A percentile compares a stretch with the other conserved stretches of the same genome.
These are phyloP conservation scores for Ichneumoninae sp. DNA, from an alignment of 2,888 invertebrate genomes.

Conservation along the genomic window DNA sequence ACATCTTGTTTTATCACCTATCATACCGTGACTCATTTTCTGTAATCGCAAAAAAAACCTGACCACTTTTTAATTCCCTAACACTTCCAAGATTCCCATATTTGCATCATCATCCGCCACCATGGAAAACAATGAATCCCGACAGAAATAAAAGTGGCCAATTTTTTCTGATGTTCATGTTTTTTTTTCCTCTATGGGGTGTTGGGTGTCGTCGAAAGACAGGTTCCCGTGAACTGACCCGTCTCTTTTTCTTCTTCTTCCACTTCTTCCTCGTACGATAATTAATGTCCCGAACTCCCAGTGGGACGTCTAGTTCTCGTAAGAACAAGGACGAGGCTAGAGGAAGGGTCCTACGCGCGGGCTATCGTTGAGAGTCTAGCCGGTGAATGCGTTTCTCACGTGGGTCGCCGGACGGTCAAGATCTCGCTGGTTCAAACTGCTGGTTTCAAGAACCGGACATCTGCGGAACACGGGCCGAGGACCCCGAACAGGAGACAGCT, in stretches of 20 bases:
- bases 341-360: conserved; percentile 55
- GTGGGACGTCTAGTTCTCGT: conserved; percentile 43
- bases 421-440: conserved; percentile 46
- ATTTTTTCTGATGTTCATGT: neutral
- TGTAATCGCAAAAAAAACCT: too few species aligned
- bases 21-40: too few species aligned
- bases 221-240: conserved; percentile 42
- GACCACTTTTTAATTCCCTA: too few species aligned
- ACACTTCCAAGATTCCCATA: too few species aligned
- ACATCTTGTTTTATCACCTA: too few species aligned
- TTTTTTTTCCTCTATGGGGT: neutral
- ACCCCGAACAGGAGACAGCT: conserved; percentile 65
- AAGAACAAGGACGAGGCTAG: conserved; percentile 35
- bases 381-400: conserved; percentile 68
- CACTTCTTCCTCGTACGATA: conserved; percentile 73
- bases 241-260: conserved; percentile 14
- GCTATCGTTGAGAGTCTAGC: conserved; percentile 32
- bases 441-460: conserved; percentile 77
- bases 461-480: conserved; percentile 79
- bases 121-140: neutral
- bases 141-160: neutral
- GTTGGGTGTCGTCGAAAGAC: conserved; percentile 76
- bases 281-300: conserved; percentile 78
- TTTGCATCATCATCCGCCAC: neutral
- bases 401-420: conserved; percentile 60